Conservation (phyloP, 2,797 vertebrate species). For the Sitta carolinensis region DNA sequence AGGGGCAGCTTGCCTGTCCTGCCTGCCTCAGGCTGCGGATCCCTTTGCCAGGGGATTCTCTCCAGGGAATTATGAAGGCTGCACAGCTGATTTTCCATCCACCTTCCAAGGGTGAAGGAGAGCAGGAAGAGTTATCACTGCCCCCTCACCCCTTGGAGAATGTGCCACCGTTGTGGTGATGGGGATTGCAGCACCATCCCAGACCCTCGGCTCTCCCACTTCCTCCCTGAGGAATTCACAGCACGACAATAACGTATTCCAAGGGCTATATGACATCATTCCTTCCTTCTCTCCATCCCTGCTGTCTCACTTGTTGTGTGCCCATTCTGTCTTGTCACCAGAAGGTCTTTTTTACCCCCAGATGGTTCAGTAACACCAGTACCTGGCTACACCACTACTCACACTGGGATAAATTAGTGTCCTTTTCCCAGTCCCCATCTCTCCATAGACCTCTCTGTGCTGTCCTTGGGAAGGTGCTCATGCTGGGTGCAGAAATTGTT, state of each 20-base stretch:
- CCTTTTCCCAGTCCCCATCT: neutral
- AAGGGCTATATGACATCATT: conserved; percentile 22
- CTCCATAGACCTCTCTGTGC: fast-evolving
- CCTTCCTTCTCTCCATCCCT: neutral
- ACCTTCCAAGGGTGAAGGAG: neutral
- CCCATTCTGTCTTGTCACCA: neutral
- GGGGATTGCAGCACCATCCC: neutral
- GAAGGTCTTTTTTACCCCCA: neutral
- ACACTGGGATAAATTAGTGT: neutral
- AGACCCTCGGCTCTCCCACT: neutral
- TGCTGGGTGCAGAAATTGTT: neutral
- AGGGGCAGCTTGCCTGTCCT: neutral
- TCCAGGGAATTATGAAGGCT: neutral
- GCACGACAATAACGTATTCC: neutral
- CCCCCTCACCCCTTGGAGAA: neutral
- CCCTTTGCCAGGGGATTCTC: neutral
- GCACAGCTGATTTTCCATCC: neutral
- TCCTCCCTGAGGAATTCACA: neutral
- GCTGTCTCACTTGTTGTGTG: neutral
- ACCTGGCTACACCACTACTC: neutral
- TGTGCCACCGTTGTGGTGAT: fast-evolving
- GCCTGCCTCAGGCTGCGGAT: neutral
- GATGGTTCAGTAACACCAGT: neutral
- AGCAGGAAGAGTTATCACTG: neutral
- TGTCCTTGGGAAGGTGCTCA: neutral